Base-by-base conservation (phyloP, 2,888 invertebrate species). In the Caenorhabditis plicata region DNA sequence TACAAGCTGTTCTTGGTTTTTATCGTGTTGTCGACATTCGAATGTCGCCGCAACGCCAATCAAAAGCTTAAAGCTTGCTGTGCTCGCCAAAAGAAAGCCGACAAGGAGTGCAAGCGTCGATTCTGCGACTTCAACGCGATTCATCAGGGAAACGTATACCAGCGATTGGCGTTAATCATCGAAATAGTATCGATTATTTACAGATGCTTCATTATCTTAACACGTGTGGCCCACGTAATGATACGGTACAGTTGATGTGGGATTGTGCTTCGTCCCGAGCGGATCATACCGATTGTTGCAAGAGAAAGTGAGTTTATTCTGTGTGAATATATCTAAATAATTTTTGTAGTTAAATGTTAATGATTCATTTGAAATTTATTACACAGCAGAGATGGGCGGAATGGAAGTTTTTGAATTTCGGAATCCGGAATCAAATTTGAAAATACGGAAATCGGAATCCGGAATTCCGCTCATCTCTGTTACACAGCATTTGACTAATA, bases 71-170 rank as follows among this genome's bases (percentile, higher is more conserved):
- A 77, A 43, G 64, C 71, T 7, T 77, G 77, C 38, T 77, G 77
- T 64, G 75, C 77, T 15, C 46, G 75, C 15, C 77, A 77, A 53
- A 75, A 68, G 41, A 60, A 50, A 7, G 77, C 77, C 7, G 77
- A 77, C 43, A 73, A 73, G 52, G 57, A 61, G 35, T 77, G 77
- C 60, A 77, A 77, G 35, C 56, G 71, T 19, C 38, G 64, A 41
- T 77, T 75, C 54, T 77, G 77, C 44, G 77, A 77, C 40, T 77
- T 77, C 46, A 63, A 73, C 33, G 61, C 68, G 1, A 72, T 77
- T 25, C 65, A 69, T 35, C 74, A 75, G 46, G 66, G 74, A 36
- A 75, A 77, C 45, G 77, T 74, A 27, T 47, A 68, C 56, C 32
- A 9, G 15, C n/a, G n/a, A n/a, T n/a, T 38, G 19, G 27, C 11